Conservation (phyloP, 2,888 invertebrate genomes). For the Diaperis boleti region DNA sequence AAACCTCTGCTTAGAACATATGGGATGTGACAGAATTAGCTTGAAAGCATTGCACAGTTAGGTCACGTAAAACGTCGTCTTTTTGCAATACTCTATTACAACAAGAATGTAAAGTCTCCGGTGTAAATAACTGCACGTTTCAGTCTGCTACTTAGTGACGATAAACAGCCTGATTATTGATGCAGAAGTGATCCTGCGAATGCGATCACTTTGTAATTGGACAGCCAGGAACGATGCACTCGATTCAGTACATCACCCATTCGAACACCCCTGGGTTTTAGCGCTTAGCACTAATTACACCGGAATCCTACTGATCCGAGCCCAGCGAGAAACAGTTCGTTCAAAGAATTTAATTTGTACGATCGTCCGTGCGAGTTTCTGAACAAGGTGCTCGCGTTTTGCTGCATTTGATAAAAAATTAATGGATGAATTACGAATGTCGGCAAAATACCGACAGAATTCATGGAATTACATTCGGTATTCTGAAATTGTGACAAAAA, state of each 20-base stretch:
- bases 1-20: conserved; percentile 18
- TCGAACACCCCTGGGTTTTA: conserved; percentile 38
- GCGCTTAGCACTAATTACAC: conserved; percentile 42
- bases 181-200: conserved; percentile 46
- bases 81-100: conserved; percentile 22
- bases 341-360: conserved; percentile 4
- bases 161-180: conserved; percentile 41
- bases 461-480: too few species aligned
- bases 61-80: conserved; percentile 26
- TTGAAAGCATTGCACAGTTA: conserved; percentile 30
- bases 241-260: conserved; percentile 34
- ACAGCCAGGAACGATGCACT: conserved; percentile 44
- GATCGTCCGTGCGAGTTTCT: background rate
- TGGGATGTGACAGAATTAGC: conserved; percentile 34
- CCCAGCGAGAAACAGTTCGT: background rate
- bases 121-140: conserved; percentile 38
- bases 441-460: too few species aligned
- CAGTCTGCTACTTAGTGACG: conserved; percentile 29
- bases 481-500: too few species aligned
- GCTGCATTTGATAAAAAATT: too few species aligned
- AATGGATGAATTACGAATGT: too few species aligned
- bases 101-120: conserved; percentile 28
- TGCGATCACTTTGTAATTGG: conserved; percentile 52
- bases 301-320: background rate
- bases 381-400: background rate